Evolutionary conservation across 2,113 vertebrate genomes (phyloP), one percentile per base, ranked within the genome.

Genomic region (Megalops atlanticus): DNA sequence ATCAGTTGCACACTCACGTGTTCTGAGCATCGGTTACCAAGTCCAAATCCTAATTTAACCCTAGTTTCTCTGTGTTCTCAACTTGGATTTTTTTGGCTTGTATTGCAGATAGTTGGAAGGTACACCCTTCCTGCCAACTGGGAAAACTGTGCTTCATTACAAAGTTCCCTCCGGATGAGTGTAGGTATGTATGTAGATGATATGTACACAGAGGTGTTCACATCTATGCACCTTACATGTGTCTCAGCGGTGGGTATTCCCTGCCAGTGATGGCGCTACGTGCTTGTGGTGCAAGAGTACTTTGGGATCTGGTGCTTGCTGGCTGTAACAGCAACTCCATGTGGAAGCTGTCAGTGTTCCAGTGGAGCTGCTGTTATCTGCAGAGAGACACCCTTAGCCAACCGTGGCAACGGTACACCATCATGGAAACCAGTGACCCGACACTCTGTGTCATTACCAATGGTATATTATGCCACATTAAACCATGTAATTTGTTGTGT

Each of bases 291-390:
- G 24, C 27, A 14, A 69, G 58, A 21, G 5, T 0, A 24, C n/a
- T 14, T 3, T 10, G n/a, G 8, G 39, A 70, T 76, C 47, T 82
- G 92, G 89, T 89, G 87, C 89, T 92, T 21, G 81, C 92, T 93
- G 92, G 78, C 77, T 95, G 94, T 95, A 94, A 94, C 94, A 94
- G 93, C 93, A 95, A 95, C 94, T 95, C 94, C 94, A 95, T 94
- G 94, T 94, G 94, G 94, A 95, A 94, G 81, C 39, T 87, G 74
- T 75, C 38, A 76, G 1, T 71, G 71, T 93, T 95, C 94, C 94
- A 94, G 92, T 95, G 94, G 94, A 94, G 87, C 82, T 91, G 94
- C 91, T 95, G 94, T 93, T 95, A 92, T 92, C 82, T 91, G 86
- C 92, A 87, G 92, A 91, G 86, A 88, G 81, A 84, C 58, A 77